Base-by-base conservation (phyloP, 2,797 vertebrate genomes). In the Emydoidea blandingii region DNA sequence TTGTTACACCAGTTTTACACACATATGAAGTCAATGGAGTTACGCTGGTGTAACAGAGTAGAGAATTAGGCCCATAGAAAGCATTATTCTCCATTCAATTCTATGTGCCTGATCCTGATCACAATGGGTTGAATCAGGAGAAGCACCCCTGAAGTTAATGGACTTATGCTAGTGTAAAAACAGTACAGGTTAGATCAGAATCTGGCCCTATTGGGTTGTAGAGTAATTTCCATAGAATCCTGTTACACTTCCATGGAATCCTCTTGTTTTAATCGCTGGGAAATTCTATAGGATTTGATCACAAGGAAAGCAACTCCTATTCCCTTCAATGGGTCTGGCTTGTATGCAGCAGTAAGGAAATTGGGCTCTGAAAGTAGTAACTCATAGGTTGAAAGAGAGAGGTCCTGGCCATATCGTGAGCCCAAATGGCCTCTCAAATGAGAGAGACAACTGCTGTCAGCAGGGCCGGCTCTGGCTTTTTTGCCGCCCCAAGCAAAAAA, bases 391-490 rank as follows among this genome's bases (percentile, higher is more conserved):
- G 79, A 86, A 19, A 78, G 3, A 80, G 29, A 25, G 37, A 93
- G 27, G 37, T 6, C 86, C 50, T 37, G 74, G 37, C 16, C 7
- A 12, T 44, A 49, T 47, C 11, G 1, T 2, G 49, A 92, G 10
- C 31, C 12, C 8, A 21, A 53, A 85, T 57, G 44, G 31, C 31
- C 25, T 93, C 49, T 94, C 49, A 68, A 65, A 5, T 0, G 3
- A 81, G 49, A 44, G 81, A 79, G 1, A 72, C 6, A 74, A 27
- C 0, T 16, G 0, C 3, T 83, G 65, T 25, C 44, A 44, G 44
- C 44, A 44, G 44, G 44, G 44, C 44, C 44, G 8, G 8, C 44
- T 44, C 44, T 44, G 44, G 44, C 44, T 44, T 44, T 44, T 44
- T 44, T 44, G 44, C 8, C 44, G 44, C 44, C 44, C 44, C 44